Conservation (phyloP, 2,888 invertebrate species). For the Sarcophaga carnaria region DNA sequence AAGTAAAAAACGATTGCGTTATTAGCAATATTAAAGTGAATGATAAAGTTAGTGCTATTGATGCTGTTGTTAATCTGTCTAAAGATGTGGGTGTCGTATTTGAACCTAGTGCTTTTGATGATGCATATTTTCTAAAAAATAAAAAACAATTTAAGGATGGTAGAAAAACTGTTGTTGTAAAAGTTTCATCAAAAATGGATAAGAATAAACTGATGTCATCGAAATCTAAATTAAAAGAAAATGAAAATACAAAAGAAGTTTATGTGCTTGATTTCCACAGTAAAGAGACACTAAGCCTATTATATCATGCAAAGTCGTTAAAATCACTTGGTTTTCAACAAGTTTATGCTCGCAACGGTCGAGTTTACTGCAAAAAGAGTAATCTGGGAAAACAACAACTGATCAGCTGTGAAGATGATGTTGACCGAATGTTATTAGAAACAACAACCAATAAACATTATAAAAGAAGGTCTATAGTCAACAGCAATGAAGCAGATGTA, state of each 20-base stretch:
- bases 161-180: conserved; percentile 4
- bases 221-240: background rate
- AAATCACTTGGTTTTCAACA: no score
- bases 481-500: background rate
- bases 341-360: no score
- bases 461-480: background rate
- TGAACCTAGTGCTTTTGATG: background rate
- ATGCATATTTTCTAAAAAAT: background rate
- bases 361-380: no score
- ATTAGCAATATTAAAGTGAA: background rate
- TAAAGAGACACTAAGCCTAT: background rate
- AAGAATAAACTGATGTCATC: no score
- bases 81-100: background rate
- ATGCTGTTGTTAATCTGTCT: background rate
- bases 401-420: no score
- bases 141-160: background rate
- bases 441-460: background rate
- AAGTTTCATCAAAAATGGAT: background rate
- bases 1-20: background rate
- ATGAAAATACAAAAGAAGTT: background rate
- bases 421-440: no score
- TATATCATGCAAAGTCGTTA: background rate
- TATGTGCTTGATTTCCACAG: background rate
- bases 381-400: no score
- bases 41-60: conserved; percentile 2